Evolutionary conservation across 2,888 invertebrate genomes (phyloP), one percentile per base, ranked within the genome.

Genomic region (Sesamia inferens): DNA sequence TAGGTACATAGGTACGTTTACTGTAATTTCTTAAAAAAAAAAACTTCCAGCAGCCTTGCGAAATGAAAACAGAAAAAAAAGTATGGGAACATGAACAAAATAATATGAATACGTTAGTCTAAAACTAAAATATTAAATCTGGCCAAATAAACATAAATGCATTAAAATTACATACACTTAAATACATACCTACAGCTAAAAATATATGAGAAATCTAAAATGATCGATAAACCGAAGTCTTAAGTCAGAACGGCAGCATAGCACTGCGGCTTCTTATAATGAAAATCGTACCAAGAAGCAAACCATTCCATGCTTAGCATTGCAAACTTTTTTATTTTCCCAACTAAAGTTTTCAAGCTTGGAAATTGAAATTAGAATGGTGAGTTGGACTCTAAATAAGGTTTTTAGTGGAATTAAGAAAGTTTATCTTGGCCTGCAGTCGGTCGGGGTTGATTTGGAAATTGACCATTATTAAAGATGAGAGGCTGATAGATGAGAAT

Each of bases 321-420:
- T 59, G 61, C 24, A 58, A 77, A 84, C 71, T 71, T 82, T 79
- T 83, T 84, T 73, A 84, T 83, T 84, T 74, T 64, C 68, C 48
- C 48, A 58, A 70, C 67, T 58, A 76, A 80, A 80, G 83, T 81
- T 81, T 75, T 62, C 69, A 59, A 67, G 69, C 68, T 80, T 74
- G 68, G 59, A 74, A 62, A 82, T 82, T 82, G 83, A 81, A 78
- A 82, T 82, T 82, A 81, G 74, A 81, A 82, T 74, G 47, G 63
- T 64, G 62, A 68, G 65, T 70, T 79, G 58, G 66, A 79, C 55
- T 71, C 51, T 58, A 64, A 79, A 75, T 83, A 76, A 67, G 67
- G 39, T 71, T 81, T 80, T 79, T 76, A 79, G 76, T 75, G 57
- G 71, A 81, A 83, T 76, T 75, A 76, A 62, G 67, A 81, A 81